phyloP scores from a whole-genome alignment of 2,113 vertebrate species.

The Ailurus styani region DNA sequence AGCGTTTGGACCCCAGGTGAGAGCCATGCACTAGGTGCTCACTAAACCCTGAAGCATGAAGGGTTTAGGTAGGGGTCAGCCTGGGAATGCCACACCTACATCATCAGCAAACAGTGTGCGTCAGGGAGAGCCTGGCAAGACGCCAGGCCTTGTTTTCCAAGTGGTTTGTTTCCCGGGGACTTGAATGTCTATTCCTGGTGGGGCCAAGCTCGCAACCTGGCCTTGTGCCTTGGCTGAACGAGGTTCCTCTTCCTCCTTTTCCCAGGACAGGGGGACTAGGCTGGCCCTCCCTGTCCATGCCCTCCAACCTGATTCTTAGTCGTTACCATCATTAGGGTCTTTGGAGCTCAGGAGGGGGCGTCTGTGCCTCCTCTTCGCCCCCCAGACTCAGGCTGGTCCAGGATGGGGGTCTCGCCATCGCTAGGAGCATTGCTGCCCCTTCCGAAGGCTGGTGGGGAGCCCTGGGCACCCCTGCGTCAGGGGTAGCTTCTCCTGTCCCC shows the following conservation, averaged over 20 bases:
- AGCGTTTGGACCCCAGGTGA: not conserved
- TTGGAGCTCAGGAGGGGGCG: not conserved
- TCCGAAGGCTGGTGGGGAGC: not conserved
- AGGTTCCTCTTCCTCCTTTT: conserved; percentile 61
- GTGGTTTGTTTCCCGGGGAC: conserved; percentile 8
- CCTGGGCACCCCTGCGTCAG: not conserved
- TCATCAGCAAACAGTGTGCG: not conserved
- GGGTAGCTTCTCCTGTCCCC: not conserved
- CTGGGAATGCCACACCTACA: not conserved
- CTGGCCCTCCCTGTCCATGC: not conserved
- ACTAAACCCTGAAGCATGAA: accelerated
- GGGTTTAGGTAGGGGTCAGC: accelerated
- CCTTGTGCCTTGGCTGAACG: not conserved
- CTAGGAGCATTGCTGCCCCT: not conserved
- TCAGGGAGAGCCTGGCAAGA: not conserved
- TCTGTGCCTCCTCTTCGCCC: not conserved
- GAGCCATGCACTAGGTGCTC: not conserved
- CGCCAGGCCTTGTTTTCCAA: not conserved
- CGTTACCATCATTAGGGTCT: not conserved
- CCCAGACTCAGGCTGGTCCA: not conserved
- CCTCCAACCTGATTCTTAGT: not conserved
- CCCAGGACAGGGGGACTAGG: conserved; percentile 7
- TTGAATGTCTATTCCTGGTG: not conserved
- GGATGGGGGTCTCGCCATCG: not conserved
- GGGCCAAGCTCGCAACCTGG: accelerated